Percentiles rank a stretch among this genome's conserved stretches.
These are phyloP conservation scores for Leptopterna dolabrata DNA, from an alignment of 2,888 invertebrate species.

Conservation along the genomic window DNA sequence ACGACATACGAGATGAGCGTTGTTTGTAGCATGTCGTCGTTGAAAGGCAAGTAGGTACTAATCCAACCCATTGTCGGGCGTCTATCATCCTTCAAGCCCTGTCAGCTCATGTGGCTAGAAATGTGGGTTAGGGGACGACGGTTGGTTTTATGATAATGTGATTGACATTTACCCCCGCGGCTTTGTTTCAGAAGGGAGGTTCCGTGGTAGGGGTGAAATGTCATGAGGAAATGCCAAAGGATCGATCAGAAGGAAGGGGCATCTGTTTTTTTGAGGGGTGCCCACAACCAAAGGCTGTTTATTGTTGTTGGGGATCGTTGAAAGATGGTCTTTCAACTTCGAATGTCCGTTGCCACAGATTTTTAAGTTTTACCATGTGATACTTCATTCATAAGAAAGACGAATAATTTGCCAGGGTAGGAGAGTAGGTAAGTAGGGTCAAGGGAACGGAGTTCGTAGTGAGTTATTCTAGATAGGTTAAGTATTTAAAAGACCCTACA, in stretches of 20 bases:
- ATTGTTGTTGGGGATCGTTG: not conserved
- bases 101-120: constrained; percentile 1
- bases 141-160: constrained; percentile 44
- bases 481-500: too few relatives aligned
- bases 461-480: too few relatives aligned
- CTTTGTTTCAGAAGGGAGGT: constrained; percentile 30
- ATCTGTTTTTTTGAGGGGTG: not conserved
- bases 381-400: too few relatives aligned
- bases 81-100: not conserved
- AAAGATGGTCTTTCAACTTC: not conserved
- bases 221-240: constrained; percentile 41
- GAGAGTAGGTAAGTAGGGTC: too few relatives aligned
- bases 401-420: too few relatives aligned
- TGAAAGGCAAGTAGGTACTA: not conserved
- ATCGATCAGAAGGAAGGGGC: constrained; percentile 28
- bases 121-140: constrained; percentile 37
- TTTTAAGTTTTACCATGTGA: not conserved
- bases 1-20: too few relatives aligned
- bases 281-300: not conserved
- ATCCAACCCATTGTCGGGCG: not conserved
- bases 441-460: too few relatives aligned
- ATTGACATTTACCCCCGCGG: constrained; percentile 49
- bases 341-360: not conserved
- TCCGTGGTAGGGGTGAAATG: constrained; percentile 44
- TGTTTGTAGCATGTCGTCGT: too few relatives aligned